A percentile compares a stretch with the other conserved stretches of the same genome.
These are phyloP conservation scores for Sebastes fasciatus DNA, from an alignment of 2,113 vertebrate species.

Conservation along the genomic window DNA sequence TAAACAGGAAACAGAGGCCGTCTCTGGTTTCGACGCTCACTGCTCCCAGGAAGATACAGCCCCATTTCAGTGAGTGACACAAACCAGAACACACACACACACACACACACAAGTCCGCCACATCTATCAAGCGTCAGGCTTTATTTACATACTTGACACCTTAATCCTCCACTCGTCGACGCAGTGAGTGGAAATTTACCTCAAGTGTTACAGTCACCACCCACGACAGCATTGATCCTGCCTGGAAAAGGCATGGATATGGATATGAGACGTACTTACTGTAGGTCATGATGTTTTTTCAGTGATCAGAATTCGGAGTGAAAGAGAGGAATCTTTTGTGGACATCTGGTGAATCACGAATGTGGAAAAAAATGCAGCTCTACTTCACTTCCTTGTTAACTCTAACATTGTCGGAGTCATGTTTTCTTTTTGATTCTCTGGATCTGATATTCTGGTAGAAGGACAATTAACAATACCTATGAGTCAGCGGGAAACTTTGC, in stretches of 20 bases:
- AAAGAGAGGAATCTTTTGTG: conserved; percentile 3
- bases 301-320: background rate
- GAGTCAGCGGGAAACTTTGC: conserved; percentile 46
- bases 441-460: background rate
- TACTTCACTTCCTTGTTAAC: conserved; percentile 35
- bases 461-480: conserved; percentile 49
- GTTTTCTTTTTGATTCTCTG: conserved; percentile 44
- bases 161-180: conserved; percentile 61
- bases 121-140: conserved; percentile 54
- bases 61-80: conserved; percentile 67
- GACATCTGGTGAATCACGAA: conserved; percentile 29
- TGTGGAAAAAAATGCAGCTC: background rate
- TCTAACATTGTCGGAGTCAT: background rate
- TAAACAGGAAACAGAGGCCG: conserved; percentile 71
- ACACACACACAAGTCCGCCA: conserved; percentile 29
- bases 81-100: conserved; percentile 71
- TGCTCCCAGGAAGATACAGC: conserved; percentile 60
- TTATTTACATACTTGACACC: conserved; percentile 69
- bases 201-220: background rate
- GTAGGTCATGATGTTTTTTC: background rate
- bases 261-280: conserved; percentile 22
- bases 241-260: conserved; percentile 2
- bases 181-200: conserved; percentile 48
- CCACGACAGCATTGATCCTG: background rate
- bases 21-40: conserved; percentile 47